phyloP scores from a whole-genome alignment of 2,888 invertebrate genomes.

The Melipona bicolor region DNA sequence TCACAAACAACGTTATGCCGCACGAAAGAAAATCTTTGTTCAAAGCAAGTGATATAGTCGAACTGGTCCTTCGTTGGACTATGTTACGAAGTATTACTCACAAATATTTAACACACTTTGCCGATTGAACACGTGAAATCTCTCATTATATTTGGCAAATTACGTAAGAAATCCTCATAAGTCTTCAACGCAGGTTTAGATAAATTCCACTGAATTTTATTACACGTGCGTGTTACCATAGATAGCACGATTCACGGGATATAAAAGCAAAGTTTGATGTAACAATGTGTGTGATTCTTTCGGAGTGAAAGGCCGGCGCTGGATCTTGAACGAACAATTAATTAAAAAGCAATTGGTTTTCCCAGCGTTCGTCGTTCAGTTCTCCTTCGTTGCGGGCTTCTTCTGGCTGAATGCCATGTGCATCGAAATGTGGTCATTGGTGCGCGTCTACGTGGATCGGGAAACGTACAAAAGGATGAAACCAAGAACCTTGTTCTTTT shows the following conservation, averaged over 20 bases:
- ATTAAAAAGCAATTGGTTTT: slow-evolving; percentile 69
- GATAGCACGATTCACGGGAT: neutral
- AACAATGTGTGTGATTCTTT: slow-evolving; percentile 15
- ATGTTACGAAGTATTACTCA: too few relatives aligned
- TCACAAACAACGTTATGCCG: neutral
- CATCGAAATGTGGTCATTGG: slow-evolving; percentile 87
- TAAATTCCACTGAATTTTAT: neutral
- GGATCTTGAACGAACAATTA: neutral
- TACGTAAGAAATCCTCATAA: neutral
- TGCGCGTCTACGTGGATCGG: slow-evolving; percentile 77
- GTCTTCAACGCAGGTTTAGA: neutral
- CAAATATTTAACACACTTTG: too few relatives aligned
- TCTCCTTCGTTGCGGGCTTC: slow-evolving; percentile 88
- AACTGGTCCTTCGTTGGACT: neutral
- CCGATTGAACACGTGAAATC: too few relatives aligned
- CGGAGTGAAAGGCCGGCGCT: neutral
- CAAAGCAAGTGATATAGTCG: neutral
- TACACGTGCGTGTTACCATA: neutral
- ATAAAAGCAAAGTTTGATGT: neutral
- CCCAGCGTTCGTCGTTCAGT: slow-evolving; percentile 88
- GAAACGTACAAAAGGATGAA: slow-evolving; percentile 59
- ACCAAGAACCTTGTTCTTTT: slow-evolving; percentile 83
- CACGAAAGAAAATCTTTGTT: neutral
- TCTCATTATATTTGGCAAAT: too few relatives aligned
- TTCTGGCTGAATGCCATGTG: slow-evolving; percentile 90